These are phyloP conservation scores for Achroia grisella DNA, from an alignment of 1,140 invertebrate genomes.

Conservation along the genomic window DNA sequence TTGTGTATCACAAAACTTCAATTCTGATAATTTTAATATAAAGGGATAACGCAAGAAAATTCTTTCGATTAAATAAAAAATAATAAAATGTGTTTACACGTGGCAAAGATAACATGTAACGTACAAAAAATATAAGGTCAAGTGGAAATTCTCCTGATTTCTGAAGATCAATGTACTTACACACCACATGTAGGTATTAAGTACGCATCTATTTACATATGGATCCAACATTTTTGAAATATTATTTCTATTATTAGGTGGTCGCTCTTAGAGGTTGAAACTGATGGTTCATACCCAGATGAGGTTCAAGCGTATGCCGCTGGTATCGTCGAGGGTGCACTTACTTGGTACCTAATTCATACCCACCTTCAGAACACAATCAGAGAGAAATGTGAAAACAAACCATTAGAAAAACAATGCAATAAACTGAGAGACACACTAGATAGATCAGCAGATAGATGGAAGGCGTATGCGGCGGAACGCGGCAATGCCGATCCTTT, in stretches of 20 bases:
- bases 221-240: too few relatives aligned
- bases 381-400: slow-evolving; percentile 78
- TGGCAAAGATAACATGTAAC: too few relatives aligned
- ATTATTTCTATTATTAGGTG: slow-evolving; percentile 71
- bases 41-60: too few relatives aligned
- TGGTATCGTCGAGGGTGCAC: slow-evolving; percentile 89
- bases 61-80: too few relatives aligned
- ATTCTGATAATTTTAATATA: too few relatives aligned
- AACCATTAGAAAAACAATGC: slow-evolving; percentile 79
- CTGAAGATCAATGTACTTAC: too few relatives aligned
- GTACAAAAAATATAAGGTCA: too few relatives aligned
- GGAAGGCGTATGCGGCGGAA: slow-evolving; percentile 74
- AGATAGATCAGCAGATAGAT: slow-evolving; percentile 77
- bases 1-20: too few relatives aligned
- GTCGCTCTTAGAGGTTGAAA: slow-evolving; percentile 87
- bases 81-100: too few relatives aligned
- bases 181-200: too few relatives aligned
- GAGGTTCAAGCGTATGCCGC: slow-evolving; percentile 89
- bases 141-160: too few relatives aligned
- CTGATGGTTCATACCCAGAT: slow-evolving; percentile 81
- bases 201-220: too few relatives aligned
- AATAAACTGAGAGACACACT: slow-evolving; percentile 79
- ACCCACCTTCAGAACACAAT: slow-evolving; percentile 87
- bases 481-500: slow-evolving; percentile 76
- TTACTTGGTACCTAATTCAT: slow-evolving; percentile 88